Base-by-base conservation (phyloP, 64 coral and sea anemone species). In the Stichodactyla mertensii region DNA sequence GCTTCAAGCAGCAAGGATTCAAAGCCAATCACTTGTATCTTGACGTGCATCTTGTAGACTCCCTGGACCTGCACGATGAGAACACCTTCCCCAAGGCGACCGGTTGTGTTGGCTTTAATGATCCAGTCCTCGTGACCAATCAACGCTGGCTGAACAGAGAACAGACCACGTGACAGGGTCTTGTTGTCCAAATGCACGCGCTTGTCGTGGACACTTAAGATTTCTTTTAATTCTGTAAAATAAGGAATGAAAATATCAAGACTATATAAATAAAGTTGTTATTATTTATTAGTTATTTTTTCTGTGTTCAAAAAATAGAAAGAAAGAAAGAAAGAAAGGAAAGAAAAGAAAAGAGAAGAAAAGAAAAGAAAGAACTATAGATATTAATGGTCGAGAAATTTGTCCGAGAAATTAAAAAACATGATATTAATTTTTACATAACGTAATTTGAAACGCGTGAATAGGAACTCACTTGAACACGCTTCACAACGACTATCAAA, bases 31-130 rank as follows among this genome's bases (percentile, higher is more conserved):
- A 93, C 79, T 6, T 55, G 22, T 12, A 93, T 23, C 20, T 45
- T 77, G 19, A 93, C 55, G 14, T 87, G 92, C 11, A 93, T 78
- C 31, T 27, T 87, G 78, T 93, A 93, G 2, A 90, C 53, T 56
- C 85, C 89, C 7, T 89, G 84, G 22, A 93, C 87, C 3, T 84
- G 77, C 13, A 93, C 85, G 22, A 93, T 64, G 15, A 93, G 84
- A 23, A 83, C 54, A 4, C 92, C 92, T 54, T 77, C 62, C 31
- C 92, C 92, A 66, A 87, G 84, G 26, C n/a, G 64, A 20, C 82
- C 82, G 16, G 27, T 36, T 18, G n/a, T 27, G 62, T 93, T 93
- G 51, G 92, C 92, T 67, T 66, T 57, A 28, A 93, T 58, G 2
- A 79, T 10, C 36, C 52, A 56, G 14, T 88, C 62, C 11, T 24